Evolutionary conservation across 2,113 vertebrate genomes (phyloP).

Genomic region (Mesitornis unicolor): DNA sequence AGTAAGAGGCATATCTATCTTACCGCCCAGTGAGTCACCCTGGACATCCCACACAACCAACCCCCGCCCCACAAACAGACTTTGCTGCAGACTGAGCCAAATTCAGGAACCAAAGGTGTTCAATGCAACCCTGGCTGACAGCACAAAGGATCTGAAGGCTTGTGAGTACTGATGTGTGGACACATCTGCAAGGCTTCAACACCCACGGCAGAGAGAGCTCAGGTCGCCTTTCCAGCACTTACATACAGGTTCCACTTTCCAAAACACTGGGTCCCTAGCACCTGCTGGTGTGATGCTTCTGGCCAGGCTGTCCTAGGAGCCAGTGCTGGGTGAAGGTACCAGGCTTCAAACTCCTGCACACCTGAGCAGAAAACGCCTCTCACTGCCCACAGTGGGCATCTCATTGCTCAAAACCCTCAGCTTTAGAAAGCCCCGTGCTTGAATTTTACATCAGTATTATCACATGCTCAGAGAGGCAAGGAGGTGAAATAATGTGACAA

Average conservation of each 20-base stretch:
- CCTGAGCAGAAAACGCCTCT: neutral
- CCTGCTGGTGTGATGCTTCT: neutral
- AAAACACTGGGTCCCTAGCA: accelerated
- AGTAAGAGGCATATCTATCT: neutral
- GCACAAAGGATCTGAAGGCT: neutral
- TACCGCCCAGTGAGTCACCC: neutral
- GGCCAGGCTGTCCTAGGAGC: accelerated
- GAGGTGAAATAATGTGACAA: neutral
- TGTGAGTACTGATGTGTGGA: neutral
- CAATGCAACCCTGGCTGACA: neutral
- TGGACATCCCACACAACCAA: neutral
- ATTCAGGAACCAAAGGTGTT: neutral
- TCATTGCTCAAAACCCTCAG: neutral
- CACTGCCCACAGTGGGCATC: accelerated
- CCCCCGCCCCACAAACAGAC: neutral
- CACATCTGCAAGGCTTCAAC: neutral
- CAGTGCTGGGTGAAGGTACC: too few species aligned
- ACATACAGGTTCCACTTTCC: neutral
- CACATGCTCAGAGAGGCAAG: accelerated
- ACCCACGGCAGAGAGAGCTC: neutral
- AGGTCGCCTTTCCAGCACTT: neutral
- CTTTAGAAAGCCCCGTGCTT: accelerated
- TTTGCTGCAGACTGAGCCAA: neutral
- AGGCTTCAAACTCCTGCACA: neutral
- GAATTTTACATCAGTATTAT: neutral